Evolutionary conservation across 2,797 vertebrate genomes (phyloP).

Genomic region (Halcyon chelicuti): DNA sequence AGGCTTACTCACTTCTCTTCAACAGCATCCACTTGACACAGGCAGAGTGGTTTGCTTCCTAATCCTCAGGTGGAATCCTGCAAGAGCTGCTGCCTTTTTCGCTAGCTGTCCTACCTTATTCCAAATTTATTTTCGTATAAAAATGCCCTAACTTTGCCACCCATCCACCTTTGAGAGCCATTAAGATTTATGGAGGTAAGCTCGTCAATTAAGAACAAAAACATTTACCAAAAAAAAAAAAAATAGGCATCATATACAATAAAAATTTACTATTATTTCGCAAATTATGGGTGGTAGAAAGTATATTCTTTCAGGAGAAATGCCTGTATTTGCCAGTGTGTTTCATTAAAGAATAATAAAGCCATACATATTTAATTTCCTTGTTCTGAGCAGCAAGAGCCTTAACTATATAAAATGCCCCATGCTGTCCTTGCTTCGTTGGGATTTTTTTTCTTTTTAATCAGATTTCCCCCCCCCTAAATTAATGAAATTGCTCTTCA

Average conservation of each 20-base stretch:
- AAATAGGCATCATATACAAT: neutral
- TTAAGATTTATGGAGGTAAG: neutral
- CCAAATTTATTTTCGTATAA: neutral
- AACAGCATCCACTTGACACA: neutral
- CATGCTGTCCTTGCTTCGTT: constrained; percentile 4
- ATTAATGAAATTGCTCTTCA: constrained; percentile 39
- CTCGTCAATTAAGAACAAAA: neutral
- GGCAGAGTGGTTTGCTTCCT: neutral
- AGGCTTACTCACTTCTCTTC: neutral
- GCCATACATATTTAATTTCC: constrained; percentile 63
- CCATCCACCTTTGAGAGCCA: neutral
- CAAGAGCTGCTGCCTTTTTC: neutral
- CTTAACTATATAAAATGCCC: constrained; percentile 35
- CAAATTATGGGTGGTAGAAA: constrained; percentile 37
- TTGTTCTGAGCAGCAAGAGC: constrained; percentile 10
- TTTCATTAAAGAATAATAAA: constrained; percentile 72
- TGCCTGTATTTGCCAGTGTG: neutral
- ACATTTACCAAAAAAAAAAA: neutral
- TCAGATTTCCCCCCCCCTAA: neutral
- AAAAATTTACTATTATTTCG: constrained; percentile 3
- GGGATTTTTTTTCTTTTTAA: constrained; percentile 37
- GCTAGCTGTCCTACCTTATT: neutral
- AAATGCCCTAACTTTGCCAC: neutral
- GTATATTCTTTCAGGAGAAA: constrained; percentile 19
- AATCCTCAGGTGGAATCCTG: neutral